phyloP scores from a whole-genome alignment of 2,888 invertebrate species.

The Fabriciana adippe region DNA sequence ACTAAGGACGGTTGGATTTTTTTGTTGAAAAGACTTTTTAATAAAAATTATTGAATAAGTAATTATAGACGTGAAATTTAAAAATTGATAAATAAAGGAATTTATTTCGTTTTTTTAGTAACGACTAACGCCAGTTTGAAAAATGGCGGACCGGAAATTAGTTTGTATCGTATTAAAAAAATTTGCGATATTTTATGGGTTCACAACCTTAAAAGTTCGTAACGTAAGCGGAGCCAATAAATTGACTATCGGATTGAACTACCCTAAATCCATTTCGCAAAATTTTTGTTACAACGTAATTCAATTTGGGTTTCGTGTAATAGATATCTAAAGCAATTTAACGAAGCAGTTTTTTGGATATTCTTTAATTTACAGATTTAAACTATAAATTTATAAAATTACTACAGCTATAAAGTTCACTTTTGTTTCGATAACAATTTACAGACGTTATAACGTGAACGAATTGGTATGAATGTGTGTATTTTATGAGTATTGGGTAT shows the following conservation, averaged over 20 bases:
- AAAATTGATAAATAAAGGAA: neutral
- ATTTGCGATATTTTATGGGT: constrained; percentile 23
- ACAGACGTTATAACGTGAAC: too few relatives aligned
- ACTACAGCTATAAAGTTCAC: too few relatives aligned
- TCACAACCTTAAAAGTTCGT: constrained; percentile 11
- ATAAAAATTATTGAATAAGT: too few relatives aligned
- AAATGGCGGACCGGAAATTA: neutral
- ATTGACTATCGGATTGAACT: constrained; percentile 21
- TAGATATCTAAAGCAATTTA: neutral
- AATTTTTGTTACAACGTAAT: neutral
- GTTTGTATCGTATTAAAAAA: constrained; percentile 5
- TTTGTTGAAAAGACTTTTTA: too few relatives aligned
- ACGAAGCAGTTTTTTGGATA: neutral
- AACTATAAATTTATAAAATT: too few relatives aligned
- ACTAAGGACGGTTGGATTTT: too few relatives aligned
- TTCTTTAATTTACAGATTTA: too few relatives aligned
- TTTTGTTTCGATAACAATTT: too few relatives aligned
- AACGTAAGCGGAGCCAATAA: constrained; percentile 23
- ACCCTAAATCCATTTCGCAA: constrained; percentile 13
- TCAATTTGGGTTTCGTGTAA: neutral
- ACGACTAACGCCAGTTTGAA: too few relatives aligned
- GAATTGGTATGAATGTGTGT: too few relatives aligned
- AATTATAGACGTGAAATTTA: too few relatives aligned
- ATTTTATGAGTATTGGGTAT: too few relatives aligned
- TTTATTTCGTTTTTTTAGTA: neutral